Conservation (phyloP, 1,140 invertebrate genomes). For the Olivierus martensii region DNA sequence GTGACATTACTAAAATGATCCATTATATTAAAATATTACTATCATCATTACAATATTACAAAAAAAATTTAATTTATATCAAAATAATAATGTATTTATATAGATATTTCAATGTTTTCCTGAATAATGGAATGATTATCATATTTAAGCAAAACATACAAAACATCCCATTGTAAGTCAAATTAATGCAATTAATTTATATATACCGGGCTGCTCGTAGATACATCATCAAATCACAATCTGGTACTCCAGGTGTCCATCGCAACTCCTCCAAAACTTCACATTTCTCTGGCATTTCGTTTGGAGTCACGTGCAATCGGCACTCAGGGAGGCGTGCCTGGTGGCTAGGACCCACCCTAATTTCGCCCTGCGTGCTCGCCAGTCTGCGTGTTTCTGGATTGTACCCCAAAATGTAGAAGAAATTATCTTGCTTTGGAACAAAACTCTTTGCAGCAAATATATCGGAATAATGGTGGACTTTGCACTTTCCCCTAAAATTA, state of each 20-base stretch:
- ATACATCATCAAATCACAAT: slow-evolving; percentile 94
- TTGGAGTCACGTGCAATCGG: slow-evolving; percentile 43
- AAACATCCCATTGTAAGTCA: too few relatives aligned
- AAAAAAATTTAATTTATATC: too few relatives aligned
- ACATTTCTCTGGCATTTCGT: slow-evolving; percentile 55
- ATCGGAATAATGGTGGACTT: slow-evolving; percentile 38
- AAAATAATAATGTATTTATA: too few relatives aligned
- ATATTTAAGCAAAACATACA: too few relatives aligned
- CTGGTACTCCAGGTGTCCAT: slow-evolving; percentile 81
- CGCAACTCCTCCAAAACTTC: slow-evolving; percentile 71
- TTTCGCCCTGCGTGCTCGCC: slow-evolving; percentile 80
- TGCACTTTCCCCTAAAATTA: slow-evolving; percentile 35
- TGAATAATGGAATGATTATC: too few relatives aligned
- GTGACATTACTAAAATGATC: too few relatives aligned
- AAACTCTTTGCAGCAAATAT: slow-evolving; percentile 32
- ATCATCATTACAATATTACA: too few relatives aligned
- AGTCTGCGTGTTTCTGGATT: slow-evolving; percentile 29
- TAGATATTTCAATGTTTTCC: too few relatives aligned
- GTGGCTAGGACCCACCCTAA: slow-evolving; percentile 84
- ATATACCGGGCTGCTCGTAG: slow-evolving; percentile 77
- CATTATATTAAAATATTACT: too few relatives aligned
- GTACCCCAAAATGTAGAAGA: slow-evolving; percentile 19
- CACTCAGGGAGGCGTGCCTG: slow-evolving; percentile 71
- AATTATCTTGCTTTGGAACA: slow-evolving; percentile 27
- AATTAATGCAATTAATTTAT: background rate